Evolutionary conservation across 2,888 invertebrate genomes (phyloP).

Genomic region (Osmoderma eremita): DNA sequence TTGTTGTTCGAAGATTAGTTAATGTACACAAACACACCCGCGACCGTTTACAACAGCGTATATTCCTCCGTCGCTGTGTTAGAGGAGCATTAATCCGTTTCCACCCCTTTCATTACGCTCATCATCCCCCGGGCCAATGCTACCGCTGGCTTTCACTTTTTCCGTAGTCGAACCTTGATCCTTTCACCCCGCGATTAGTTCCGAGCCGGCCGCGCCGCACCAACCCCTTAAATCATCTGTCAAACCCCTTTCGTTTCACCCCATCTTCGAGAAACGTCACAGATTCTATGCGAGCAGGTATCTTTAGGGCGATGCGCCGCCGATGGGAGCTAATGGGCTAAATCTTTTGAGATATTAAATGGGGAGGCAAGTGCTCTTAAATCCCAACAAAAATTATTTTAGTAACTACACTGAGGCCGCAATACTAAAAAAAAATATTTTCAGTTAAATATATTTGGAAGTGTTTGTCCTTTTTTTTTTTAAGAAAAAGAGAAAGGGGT

Average conservation of each 20-base stretch:
- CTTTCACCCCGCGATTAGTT: conserved; percentile 40
- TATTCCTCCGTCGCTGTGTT: conserved; percentile 23
- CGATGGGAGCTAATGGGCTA: conserved; percentile 18
- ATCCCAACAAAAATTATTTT: too few species aligned
- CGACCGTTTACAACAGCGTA: conserved; percentile 21
- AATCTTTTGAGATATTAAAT: background rate
- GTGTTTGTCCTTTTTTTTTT: too few species aligned
- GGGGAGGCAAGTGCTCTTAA: too few species aligned
- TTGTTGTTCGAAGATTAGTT: conserved; percentile 28
- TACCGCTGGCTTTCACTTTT: conserved; percentile 38
- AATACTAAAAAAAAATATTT: too few species aligned
- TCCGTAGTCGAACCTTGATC: conserved; percentile 34
- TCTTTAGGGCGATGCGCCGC: background rate
- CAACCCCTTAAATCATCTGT: conserved; percentile 42
- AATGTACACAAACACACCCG: conserved; percentile 29
- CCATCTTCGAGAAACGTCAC: conserved; percentile 21
- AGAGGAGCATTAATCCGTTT: conserved; percentile 36
- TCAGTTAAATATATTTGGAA: too few species aligned
- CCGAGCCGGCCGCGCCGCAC: conserved; percentile 29
- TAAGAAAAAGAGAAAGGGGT: too few species aligned
- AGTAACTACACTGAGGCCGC: too few species aligned
- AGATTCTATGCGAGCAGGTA: conserved; percentile 25
- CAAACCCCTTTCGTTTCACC: conserved; percentile 41
- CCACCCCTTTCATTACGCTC: conserved; percentile 42
- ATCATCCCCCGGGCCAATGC: conserved; percentile 40